These are phyloP conservation scores for Drosophila peninsularis DNA, from an alignment of 2,888 invertebrate species.

Conservation along the genomic window DNA sequence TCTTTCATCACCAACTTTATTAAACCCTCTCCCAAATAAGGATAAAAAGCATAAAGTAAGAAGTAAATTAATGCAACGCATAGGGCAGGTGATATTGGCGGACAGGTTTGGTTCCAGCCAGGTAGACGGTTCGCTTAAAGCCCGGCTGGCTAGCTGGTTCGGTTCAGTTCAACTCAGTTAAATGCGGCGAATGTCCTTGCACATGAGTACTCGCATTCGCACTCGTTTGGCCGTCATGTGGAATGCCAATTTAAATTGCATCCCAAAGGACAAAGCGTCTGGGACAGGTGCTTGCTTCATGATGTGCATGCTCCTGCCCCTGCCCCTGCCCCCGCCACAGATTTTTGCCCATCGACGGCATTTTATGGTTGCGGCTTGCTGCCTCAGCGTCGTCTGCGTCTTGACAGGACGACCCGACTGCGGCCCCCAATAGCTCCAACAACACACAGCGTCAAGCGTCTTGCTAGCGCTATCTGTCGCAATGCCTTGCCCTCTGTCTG, in stretches of 20 bases:
- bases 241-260: conserved; percentile 79
- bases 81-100: conserved; percentile 36
- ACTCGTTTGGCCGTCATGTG: conserved; percentile 63
- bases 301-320: conserved; percentile 38
- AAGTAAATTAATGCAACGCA: conserved; percentile 3
- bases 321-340: not conserved
- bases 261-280: conserved; percentile 76
- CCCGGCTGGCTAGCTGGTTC: not conserved
- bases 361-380: conserved; percentile 40
- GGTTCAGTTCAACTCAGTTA: conserved; percentile 14
- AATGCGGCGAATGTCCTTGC: conserved; percentile 25
- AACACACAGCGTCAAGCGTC: not conserved
- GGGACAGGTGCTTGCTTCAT: conserved; percentile 60
- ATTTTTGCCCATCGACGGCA: conserved; percentile 47
- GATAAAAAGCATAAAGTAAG: not conserved
- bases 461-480: conserved; percentile 17
- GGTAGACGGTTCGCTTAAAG: conserved; percentile 3
- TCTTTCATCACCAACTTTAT: not conserved
- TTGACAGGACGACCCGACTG: conserved; percentile 63
- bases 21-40: not conserved
- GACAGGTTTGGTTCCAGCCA: conserved; percentile 22
- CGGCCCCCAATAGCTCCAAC: not conserved
- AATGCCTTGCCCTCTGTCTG: conserved; percentile 15
- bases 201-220: conserved; percentile 12
- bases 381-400: conserved; percentile 58